Conservation (phyloP, 2,113 vertebrate genomes). For the Thymallus thymallus region DNA sequence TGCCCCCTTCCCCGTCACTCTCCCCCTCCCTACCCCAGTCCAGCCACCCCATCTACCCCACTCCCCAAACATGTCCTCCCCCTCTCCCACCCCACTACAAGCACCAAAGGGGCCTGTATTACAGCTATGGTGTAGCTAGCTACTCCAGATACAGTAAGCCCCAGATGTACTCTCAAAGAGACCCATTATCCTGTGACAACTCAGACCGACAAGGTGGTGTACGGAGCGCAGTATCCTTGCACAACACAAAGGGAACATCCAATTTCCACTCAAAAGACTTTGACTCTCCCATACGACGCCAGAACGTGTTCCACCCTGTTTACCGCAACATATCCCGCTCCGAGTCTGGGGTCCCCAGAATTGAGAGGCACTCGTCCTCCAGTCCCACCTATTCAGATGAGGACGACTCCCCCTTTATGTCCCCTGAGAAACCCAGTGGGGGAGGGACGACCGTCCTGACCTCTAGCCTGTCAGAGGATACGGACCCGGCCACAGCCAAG, state of each 20-base stretch:
- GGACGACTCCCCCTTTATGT: conserved; percentile 75
- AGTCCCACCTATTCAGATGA: conserved; percentile 76
- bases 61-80: conserved; percentile 70
- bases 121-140: conserved; percentile 58
- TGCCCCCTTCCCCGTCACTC: conserved; percentile 78
- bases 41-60: conserved; percentile 69
- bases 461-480: conserved; percentile 68
- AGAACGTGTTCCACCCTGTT: conserved; percentile 67
- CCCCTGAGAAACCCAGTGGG: conserved; percentile 62
- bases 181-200: conserved; percentile 71
- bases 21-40: conserved; percentile 77
- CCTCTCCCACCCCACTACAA: conserved; percentile 75
- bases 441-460: conserved; percentile 57
- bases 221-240: conserved; percentile 52
- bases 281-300: conserved; percentile 63
- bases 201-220: conserved; percentile 47
- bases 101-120: conserved; percentile 53
- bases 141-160: conserved; percentile 61
- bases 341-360: conserved; percentile 53
- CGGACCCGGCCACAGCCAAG: conserved; percentile 62
- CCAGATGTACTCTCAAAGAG: conserved; percentile 63
- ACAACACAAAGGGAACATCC: conserved; percentile 58
- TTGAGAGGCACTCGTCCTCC: conserved; percentile 72
- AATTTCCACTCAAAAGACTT: conserved; percentile 56
- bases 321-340: conserved; percentile 66